A percentile compares a stretch with the other conserved stretches of the same genome.
Conservation (phyloP, 1,140 invertebrate species). For the Drosophila erecta region DNA sequence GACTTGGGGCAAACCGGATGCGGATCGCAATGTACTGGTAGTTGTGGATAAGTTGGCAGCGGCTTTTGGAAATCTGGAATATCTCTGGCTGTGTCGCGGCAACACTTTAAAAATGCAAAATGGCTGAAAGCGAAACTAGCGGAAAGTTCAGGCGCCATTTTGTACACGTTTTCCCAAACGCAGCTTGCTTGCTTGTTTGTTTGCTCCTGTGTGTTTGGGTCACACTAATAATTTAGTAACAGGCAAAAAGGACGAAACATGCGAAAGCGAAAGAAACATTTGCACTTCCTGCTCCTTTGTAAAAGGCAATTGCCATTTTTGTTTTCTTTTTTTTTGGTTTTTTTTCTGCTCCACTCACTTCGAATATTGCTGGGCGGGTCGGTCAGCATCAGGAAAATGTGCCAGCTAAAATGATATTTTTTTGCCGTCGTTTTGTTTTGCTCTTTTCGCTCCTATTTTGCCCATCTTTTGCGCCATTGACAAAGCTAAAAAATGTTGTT, state of each 20-base stretch:
- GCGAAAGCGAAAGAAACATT: conserved; percentile 76
- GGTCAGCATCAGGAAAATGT: conserved; percentile 60
- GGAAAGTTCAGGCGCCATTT: conserved; percentile 63
- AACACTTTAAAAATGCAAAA: conserved; percentile 76
- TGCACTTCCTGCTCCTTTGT: conserved; percentile 75
- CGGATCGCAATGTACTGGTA: too few species aligned
- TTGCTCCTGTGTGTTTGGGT: conserved; percentile 42
- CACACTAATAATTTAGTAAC: conserved; percentile 80
- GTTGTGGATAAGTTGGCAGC: conserved; percentile 2
- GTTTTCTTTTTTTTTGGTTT: conserved; percentile 8
- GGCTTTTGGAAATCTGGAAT: conserved; percentile 24
- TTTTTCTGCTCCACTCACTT: neutral
- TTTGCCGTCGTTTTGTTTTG: conserved; percentile 52
- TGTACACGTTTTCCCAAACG: conserved; percentile 11
- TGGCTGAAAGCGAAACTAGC: conserved; percentile 68
- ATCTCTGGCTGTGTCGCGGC: conserved; percentile 39
- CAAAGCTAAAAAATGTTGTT: conserved; percentile 59
- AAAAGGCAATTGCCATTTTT: conserved; percentile 6
- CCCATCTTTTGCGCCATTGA: conserved; percentile 60
- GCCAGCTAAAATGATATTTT: conserved; percentile 71
- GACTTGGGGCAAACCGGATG: conserved; percentile 20
- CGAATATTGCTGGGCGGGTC: conserved; percentile 71
- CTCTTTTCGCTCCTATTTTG: conserved; percentile 25
- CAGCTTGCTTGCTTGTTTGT: neutral
- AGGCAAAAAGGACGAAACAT: conserved; percentile 61